Conservation (phyloP, 2,797 vertebrate species). For the Mico argentatus region DNA sequence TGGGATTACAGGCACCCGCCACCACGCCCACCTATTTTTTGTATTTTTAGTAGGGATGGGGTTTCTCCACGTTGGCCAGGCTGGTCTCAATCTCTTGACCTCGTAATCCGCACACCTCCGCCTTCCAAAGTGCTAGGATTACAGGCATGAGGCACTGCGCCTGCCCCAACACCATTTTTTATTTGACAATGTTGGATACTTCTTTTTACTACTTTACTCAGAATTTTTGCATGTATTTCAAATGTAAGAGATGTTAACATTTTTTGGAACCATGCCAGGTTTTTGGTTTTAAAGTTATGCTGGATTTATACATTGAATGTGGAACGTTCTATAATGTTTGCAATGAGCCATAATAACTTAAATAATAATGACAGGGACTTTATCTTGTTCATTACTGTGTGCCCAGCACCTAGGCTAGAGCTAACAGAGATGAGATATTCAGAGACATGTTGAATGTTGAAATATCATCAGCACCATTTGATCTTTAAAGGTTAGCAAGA, state of each 20-base stretch:
- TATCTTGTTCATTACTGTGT: background rate
- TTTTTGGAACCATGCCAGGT: background rate
- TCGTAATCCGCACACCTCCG: fast-evolving
- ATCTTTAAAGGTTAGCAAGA: background rate
- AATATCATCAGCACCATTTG: background rate
- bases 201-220: background rate
- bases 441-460: background rate
- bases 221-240: background rate
- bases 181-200: background rate
- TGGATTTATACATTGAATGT: background rate
- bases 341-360: background rate
- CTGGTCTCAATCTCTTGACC: background rate
- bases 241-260: background rate
- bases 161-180: no score
- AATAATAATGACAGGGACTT: background rate
- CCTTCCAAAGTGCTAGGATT: background rate
- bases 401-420: background rate
- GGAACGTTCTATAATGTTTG: background rate
- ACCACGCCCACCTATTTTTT: background rate
- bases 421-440: background rate
- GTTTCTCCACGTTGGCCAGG: background rate
- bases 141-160: background rate
- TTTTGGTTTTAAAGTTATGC: background rate
- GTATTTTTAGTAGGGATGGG: background rate
- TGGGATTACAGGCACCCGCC: background rate